Conservation (phyloP, 2,113 vertebrate genomes). For the Tetrao urogallus region DNA sequence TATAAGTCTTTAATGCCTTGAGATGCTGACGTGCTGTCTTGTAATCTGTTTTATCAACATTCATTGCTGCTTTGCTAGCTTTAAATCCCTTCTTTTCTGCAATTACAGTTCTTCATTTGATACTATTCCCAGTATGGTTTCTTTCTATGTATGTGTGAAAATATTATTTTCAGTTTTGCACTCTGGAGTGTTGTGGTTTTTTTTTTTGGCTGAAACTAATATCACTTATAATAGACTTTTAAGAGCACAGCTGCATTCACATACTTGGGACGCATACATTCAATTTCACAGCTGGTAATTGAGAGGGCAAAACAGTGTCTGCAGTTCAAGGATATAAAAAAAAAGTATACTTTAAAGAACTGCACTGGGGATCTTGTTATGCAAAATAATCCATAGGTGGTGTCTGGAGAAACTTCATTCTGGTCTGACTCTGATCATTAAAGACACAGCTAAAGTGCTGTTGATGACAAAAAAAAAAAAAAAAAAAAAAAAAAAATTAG, state of each 20-base stretch:
- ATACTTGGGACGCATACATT: not conserved
- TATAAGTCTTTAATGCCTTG: not conserved
- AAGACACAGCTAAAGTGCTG: not conserved
- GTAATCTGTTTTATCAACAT: not conserved
- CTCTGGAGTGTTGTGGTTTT: not conserved
- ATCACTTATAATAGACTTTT: not conserved
- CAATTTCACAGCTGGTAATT: not conserved
- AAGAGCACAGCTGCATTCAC: not conserved
- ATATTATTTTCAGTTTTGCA: not conserved
- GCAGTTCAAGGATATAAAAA: not conserved
- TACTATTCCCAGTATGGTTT: not conserved
- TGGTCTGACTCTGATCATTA: not conserved
- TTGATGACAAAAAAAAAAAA: not conserved
- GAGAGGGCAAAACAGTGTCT: not conserved
- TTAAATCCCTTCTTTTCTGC: constrained; percentile 3
- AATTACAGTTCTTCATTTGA: not conserved
- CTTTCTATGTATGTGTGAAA: not conserved
- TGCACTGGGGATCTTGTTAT: not conserved
- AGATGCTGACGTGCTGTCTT: not conserved
- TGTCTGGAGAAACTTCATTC: not conserved
- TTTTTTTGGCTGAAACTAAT: too few relatives aligned
- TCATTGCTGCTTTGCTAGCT: not conserved
- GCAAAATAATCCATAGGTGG: not conserved
- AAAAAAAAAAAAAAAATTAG: not conserved
- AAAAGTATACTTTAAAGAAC: not conserved